A percentile compares a stretch with the other conserved stretches of the same genome.
phyloP scores from a whole-genome alignment of 2,888 invertebrate species.

The Hedychridium roseum region DNA sequence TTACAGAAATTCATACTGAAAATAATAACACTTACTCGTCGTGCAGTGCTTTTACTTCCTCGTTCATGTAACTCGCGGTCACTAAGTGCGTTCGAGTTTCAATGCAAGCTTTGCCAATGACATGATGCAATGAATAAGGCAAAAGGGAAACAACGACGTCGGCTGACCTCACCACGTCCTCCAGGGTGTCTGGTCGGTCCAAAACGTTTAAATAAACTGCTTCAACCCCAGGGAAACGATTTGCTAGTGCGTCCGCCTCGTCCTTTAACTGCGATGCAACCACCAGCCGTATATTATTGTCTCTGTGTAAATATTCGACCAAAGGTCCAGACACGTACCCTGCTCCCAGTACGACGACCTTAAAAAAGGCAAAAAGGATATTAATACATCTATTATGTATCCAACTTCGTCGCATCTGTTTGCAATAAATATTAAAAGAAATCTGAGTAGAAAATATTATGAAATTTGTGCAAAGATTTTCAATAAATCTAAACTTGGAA shows the following conservation, averaged over 20 bases:
- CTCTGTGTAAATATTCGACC: slow-evolving; percentile 91
- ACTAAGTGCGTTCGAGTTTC: slow-evolving; percentile 90
- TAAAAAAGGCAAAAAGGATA: slow-evolving; percentile 4
- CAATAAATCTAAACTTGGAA: too few relatives aligned
- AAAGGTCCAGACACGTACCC: slow-evolving; percentile 94
- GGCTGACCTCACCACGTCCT: slow-evolving; percentile 76
- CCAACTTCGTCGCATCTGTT: neutral
- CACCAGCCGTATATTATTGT: slow-evolving; percentile 81
- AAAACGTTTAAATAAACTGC: slow-evolving; percentile 85
- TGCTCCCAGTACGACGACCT: slow-evolving; percentile 91
- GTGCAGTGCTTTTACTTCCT: slow-evolving; percentile 82
- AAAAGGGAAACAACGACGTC: slow-evolving; percentile 87
- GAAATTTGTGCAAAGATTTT: too few relatives aligned
- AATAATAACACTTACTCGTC: slow-evolving; percentile 68
- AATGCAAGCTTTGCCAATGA: slow-evolving; percentile 87
- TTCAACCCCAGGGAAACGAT: slow-evolving; percentile 78
- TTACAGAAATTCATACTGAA: neutral
- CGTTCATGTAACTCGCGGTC: slow-evolving; percentile 93
- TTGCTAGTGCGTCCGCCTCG: slow-evolving; percentile 85
- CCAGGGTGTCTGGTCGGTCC: slow-evolving; percentile 75
- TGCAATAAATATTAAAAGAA: slow-evolving; percentile 4
- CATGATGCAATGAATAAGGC: slow-evolving; percentile 89
- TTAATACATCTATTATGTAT: too few relatives aligned
- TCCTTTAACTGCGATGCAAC: slow-evolving; percentile 87
- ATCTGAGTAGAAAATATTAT: slow-evolving; percentile 1